A percentile compares a stretch with the other conserved stretches of the same genome.
Evolutionary conservation across 2,113 vertebrate species (phyloP).

Genomic region (Myocastor coypus): DNA sequence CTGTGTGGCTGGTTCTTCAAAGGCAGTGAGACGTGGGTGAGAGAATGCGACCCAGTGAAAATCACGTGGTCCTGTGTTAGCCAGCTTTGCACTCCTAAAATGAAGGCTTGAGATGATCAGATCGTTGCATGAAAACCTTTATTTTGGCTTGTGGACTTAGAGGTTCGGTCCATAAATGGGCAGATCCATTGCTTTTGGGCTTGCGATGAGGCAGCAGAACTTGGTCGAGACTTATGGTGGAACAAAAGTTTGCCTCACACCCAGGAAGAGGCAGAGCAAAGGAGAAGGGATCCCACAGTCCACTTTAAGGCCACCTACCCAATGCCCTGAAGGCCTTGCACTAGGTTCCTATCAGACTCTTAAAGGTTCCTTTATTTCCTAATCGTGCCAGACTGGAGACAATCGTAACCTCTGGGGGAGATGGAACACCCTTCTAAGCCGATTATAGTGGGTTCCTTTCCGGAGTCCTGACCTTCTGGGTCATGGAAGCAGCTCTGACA

Average conservation of each 20-base stretch:
- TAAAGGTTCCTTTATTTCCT: not conserved
- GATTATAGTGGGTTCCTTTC: not conserved
- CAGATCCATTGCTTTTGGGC: not conserved
- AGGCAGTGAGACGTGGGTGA: not conserved
- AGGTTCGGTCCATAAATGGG: not conserved
- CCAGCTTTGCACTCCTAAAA: not conserved
- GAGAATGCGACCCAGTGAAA: not conserved
- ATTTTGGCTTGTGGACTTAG: not conserved
- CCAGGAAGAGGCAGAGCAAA: not conserved
- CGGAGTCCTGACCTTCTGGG: not conserved
- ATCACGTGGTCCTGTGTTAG: not conserved
- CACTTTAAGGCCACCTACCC: not conserved
- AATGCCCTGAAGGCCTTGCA: not conserved
- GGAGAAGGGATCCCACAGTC: not conserved
- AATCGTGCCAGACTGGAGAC: not conserved
- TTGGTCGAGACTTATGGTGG: not conserved
- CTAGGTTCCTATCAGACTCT: not conserved
- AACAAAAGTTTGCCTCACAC: not conserved
- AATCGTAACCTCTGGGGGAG: not conserved
- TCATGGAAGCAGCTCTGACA: not conserved
- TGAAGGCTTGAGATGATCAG: not conserved
- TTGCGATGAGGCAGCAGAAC: not conserved
- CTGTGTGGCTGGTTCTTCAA: not conserved
- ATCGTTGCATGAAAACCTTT: not conserved
- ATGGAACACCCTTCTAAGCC: too few species aligned